Base-by-base conservation (phyloP, 2,113 vertebrate genomes). In the Cebidichthys violaceus region DNA sequence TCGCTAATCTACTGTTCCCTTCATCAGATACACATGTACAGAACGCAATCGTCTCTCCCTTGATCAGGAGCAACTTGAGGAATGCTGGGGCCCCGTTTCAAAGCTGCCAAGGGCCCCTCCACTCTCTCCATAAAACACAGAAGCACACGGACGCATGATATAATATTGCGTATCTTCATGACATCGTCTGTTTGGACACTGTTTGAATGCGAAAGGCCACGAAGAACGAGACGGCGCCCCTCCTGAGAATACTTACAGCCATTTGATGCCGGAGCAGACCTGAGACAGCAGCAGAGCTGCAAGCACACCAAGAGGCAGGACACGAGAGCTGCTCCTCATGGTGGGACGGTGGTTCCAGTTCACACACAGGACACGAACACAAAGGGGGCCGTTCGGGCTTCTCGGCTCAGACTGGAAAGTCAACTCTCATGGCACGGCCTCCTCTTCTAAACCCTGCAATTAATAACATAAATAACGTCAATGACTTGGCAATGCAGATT, bases 191-290 rank as follows among this genome's bases (percentile, higher is more conserved):
- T 52, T 55, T 59, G 52, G 76, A 81, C 62, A 61, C 15, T 22
- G 43, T 67, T 81, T 57, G 64, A 60, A 50, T 31, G 43, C 0
- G 35, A 64, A 37, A 29, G 20, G 13, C 68, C 20, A 7, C 6
- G 1, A 27, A 65, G 47, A 62, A 27, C 0, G 68, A 50, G 67
- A 64, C 22, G 67, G 54, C 41, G 31, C 33, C 45, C 2, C 54
- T 61, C 57, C 7, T 20, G 69, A 54, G 75, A 43, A 90, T 93
- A 97, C 98, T 99, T 94, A 99, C 98, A 99, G 96, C 98, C 98
- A 99, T 95, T 97, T 97, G 94, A 99, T 99, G 91, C 97, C 97
- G 1, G 94, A 95, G 95, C 97, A 97, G 87, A 97, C 88, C 86
- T 97, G 95, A 24, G 93, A 96, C 88, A 98, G 96, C 89, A 98